Evolutionary conservation across 2,113 vertebrate species (phyloP), one percentile per base, ranked within the genome.

Genomic region (Cyrtonyx montezumae): DNA sequence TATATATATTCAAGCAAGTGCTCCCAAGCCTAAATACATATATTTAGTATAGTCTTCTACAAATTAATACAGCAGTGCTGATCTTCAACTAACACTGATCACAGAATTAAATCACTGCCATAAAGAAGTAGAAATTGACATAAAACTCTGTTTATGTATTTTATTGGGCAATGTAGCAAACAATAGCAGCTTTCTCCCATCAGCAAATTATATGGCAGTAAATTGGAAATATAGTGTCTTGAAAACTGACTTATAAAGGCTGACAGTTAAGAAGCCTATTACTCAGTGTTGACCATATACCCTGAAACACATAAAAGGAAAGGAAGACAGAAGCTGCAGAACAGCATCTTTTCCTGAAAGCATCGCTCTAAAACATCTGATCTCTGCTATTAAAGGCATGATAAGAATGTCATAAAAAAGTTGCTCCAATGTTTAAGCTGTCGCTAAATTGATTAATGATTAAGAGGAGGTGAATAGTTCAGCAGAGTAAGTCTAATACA

Each of bases 381-480:
- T 96, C 75, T 90, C 51, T 79, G 66, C 87, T 88, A 90, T 90
- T 97, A 97, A 96, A 96, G 86, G 62, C 71, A 95, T 96, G 93
- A 97, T 93, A 79, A 45, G 55, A 93, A 71, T 58, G 77, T 73
- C 92, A 96, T 91, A 94, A 93, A 96, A 93, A 96, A 96, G 93
- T 97, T 95, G 85, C 59, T 95, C 56, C 53, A 94, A 84, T 66
- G 84, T 96, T 97, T 94, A 97, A 96, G 79, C 82, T 96, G 94
- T 94, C 96, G 91, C 69, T 65, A 94, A 93, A 92, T 91, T 97
- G 96, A 97, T 97, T 97, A 93, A 97, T 83, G 96, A 94, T 95
- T 94, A 95, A 95, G 63, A 51, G 23, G 93, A 94, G 96, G 96
- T 97, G 97, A 98, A 97, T 55, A 97, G 97, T 97, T 98, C 97